Base-by-base conservation (phyloP, 2,888 invertebrate species). In the Allophyes oxyacanthae region DNA sequence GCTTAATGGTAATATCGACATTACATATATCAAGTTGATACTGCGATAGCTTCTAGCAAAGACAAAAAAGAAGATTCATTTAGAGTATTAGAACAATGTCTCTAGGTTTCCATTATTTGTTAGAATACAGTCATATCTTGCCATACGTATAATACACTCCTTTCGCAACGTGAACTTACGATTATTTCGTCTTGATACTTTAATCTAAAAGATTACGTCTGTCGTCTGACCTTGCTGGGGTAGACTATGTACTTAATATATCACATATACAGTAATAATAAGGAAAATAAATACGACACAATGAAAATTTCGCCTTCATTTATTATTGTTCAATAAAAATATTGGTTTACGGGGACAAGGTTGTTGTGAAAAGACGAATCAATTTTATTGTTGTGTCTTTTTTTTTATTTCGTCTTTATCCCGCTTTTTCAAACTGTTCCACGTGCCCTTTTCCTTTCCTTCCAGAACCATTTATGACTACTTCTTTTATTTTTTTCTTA, bases 301-400 rank as follows among this genome's bases (percentile, higher is more conserved):
- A 68, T 69, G 69, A 73, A 78, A 77, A 74, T 77, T 75, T 81
- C 69, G 74, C 75, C 79, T 78, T 77, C 72, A 46, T 65, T 68
- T 71, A 66, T 78, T 72, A 69, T 74, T 75, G 70, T 69, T 41
- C 53, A 56, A 58, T 64, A 58, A 62, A 72, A 70, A 74, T 72
- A 75, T 69, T 65, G 58, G 49, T 54, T 49, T 50, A 41, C 62
- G 64, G 59, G 72, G 69, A 69, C 75, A 80, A 79, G 80, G 80
- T 49, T 75, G 30, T 42, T 11, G 10, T 13, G 10, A 32, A 52
- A 40, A 37, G 49, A 28, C 2, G 20, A 4, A 20, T 3, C 4
- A n/a, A n/a, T n/a, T n/a, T n/a, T n/a, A n/a, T n/a, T n/a, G n/a
- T n/a, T n/a, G n/a, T n/a, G n/a, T n/a, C n/a, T n/a, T n/a, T n/a